Conservation (phyloP, 2,797 vertebrate species). For the Pseudomugil tenellus region DNA sequence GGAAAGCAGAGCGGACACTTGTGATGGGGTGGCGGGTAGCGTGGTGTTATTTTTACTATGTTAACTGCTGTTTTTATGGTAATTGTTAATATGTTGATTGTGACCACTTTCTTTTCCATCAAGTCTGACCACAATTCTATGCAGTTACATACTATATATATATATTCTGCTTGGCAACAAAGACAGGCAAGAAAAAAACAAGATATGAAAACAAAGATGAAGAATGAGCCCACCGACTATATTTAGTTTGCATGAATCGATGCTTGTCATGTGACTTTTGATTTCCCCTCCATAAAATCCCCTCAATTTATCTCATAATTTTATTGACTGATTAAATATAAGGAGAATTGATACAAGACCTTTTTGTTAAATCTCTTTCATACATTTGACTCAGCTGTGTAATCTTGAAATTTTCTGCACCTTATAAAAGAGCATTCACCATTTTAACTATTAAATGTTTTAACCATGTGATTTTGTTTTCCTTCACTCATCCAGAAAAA, state of each 20-base stretch:
- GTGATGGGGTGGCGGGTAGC: constrained; percentile 1
- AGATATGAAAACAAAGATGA: neutral
- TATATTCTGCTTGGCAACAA: constrained; percentile 6
- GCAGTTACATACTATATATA: neutral
- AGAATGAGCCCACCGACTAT: neutral
- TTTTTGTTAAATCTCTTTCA: constrained; percentile 10
- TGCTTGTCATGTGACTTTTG: constrained; percentile 1
- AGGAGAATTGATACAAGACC: neutral
- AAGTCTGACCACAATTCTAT: neutral
- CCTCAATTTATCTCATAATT: constrained; percentile 14
- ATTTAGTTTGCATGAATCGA: neutral
- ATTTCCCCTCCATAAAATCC: neutral
- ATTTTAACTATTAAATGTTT: constrained; percentile 15
- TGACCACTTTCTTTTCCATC: constrained; percentile 7
- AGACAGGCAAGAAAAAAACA: neutral
- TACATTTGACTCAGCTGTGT: constrained; percentile 24
- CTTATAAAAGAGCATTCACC: constrained; percentile 29
- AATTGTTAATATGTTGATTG: constrained; percentile 15
- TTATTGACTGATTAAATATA: constrained; percentile 5
- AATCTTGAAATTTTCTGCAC: constrained; percentile 25
- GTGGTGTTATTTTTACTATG: constrained; percentile 22
- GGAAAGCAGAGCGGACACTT: constrained; percentile 14
- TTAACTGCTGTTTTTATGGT: constrained; percentile 22
- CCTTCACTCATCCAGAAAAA: neutral
- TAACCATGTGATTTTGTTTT: constrained; percentile 22